phyloP scores from a whole-genome alignment of 1,140 invertebrate species.

The Sitodiplosis mosellana region DNA sequence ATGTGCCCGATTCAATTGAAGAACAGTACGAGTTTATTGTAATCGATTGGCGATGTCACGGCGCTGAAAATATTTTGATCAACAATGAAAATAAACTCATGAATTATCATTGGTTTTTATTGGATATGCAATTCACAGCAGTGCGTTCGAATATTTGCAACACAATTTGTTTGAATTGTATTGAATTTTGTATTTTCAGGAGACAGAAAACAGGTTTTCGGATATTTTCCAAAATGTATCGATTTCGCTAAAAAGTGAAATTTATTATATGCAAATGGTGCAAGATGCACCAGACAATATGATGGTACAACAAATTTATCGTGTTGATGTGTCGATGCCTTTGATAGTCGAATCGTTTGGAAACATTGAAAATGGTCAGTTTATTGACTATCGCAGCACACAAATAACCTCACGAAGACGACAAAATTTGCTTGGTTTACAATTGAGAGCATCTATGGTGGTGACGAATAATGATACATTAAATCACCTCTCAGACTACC shows the following conservation, averaged over 20 bases:
- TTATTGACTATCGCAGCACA: slow-evolving; percentile 10
- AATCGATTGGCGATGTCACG: slow-evolving; percentile 1
- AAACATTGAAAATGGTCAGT: slow-evolving; percentile 4
- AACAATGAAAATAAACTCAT: background rate
- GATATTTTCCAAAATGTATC: background rate
- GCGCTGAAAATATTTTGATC: background rate
- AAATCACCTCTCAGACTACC: slow-evolving; percentile 36
- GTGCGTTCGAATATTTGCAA: background rate
- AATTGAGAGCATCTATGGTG: slow-evolving; percentile 29
- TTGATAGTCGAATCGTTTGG: background rate
- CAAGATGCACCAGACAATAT: background rate
- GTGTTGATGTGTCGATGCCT: background rate
- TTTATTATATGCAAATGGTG: background rate
- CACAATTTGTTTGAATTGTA: background rate
- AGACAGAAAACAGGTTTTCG: background rate
- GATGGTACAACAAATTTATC: slow-evolving; percentile 1
- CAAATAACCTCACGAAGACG: slow-evolving; percentile 18
- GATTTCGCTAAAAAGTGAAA: background rate
- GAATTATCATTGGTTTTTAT: background rate
- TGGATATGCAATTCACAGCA: background rate
- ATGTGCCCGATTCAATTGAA: background rate
- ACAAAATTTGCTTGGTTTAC: slow-evolving; percentile 21
- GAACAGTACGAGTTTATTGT: slow-evolving; percentile 2
- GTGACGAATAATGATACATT: slow-evolving; percentile 36
- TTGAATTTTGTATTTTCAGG: background rate